phyloP scores from a whole-genome alignment of 2,113 vertebrate species.

The Seriola quinqueradiata region DNA sequence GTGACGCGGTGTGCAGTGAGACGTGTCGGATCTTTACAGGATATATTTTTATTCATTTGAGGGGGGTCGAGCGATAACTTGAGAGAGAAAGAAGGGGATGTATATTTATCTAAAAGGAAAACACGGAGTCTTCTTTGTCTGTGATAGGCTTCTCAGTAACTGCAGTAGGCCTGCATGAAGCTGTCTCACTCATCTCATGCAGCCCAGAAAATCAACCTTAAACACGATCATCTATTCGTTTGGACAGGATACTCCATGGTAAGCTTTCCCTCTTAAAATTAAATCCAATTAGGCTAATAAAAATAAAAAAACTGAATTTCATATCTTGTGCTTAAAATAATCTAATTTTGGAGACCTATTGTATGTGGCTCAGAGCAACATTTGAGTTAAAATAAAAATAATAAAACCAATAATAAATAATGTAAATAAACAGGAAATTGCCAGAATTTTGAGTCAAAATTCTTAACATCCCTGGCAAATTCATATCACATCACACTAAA shows the following conservation, averaged over 20 bases:
- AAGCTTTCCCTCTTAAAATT: neutral
- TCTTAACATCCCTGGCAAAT: too few relatives aligned
- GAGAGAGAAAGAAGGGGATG: constrained; percentile 35
- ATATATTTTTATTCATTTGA: neutral
- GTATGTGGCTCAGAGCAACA: neutral
- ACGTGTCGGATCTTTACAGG: neutral
- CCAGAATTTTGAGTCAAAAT: too few relatives aligned
- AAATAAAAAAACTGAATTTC: neutral
- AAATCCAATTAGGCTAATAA: neutral
- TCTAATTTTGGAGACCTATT: neutral
- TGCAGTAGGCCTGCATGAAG: neutral
- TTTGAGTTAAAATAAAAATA: neutral
- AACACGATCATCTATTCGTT: neutral
- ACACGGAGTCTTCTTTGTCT: constrained; percentile 19
- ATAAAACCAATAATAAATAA: neutral
- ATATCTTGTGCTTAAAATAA: neutral
- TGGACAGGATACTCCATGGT: neutral
- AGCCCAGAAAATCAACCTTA: neutral
- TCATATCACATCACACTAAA: neutral
- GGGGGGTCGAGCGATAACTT: constrained; percentile 36
- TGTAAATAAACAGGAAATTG: too few relatives aligned
- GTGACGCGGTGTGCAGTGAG: neutral
- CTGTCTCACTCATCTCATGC: constrained; percentile 11
- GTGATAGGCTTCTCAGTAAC: neutral
- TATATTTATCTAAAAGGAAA: constrained; percentile 50